These are phyloP conservation scores for Lithobius niger DNA, from an alignment of 1,140 invertebrate genomes.

Conservation along the genomic window DNA sequence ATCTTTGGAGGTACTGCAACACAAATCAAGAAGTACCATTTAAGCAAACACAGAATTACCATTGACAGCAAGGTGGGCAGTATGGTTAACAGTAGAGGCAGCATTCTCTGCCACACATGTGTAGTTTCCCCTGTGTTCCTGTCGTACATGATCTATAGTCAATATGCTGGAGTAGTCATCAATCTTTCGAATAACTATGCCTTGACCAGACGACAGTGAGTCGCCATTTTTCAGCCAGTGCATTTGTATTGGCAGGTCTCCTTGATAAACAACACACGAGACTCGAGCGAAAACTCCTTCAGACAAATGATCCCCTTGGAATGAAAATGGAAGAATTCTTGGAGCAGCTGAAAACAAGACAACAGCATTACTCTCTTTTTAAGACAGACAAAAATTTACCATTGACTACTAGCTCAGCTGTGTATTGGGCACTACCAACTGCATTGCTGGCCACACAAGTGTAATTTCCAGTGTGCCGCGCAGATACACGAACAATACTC, in stretches of 20 bases:
- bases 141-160: slow-evolving; percentile 28
- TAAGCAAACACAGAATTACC: slow-evolving; percentile 23
- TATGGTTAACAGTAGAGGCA: slow-evolving; percentile 26
- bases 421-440: slow-evolving; percentile 25
- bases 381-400: slow-evolving; percentile 24
- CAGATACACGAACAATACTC: slow-evolving; percentile 55
- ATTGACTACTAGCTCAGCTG: slow-evolving; percentile 29
- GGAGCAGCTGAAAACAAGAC: neutral
- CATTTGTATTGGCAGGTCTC: slow-evolving; percentile 5
- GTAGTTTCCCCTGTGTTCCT: slow-evolving; percentile 24
- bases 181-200: neutral
- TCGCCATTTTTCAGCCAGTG: slow-evolving; percentile 32
- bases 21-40: neutral
- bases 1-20: slow-evolving; percentile 1
- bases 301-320: slow-evolving; percentile 12
- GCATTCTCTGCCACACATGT: slow-evolving; percentile 21
- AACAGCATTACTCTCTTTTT: neutral
- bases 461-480: slow-evolving; percentile 50
- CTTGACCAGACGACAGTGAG: slow-evolving; percentile 15
- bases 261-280: slow-evolving; percentile 21
- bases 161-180: slow-evolving; percentile 15
- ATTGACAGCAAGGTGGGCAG: slow-evolving; percentile 31
- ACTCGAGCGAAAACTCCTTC: no score
- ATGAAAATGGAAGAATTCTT: no score
- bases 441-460: slow-evolving; percentile 60